Base-by-base conservation (phyloP, 2,888 invertebrate genomes). In the Drosophila nigricruria region DNA sequence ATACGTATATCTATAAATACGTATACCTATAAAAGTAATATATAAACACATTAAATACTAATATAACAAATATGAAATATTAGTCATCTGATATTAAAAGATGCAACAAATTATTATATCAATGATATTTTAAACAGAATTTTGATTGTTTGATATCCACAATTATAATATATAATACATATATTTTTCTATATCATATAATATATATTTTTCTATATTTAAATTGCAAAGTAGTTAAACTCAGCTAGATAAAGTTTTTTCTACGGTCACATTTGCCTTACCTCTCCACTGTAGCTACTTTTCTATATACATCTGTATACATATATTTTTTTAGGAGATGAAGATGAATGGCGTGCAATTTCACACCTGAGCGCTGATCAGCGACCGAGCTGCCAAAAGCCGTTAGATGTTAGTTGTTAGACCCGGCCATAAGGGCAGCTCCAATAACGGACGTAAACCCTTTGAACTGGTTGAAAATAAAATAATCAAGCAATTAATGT, bases 351-450 rank as follows among this genome's bases (percentile, higher is more conserved):
- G 38, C 58, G 43, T 59, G 77, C 82, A 90, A 90, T 91, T 88
- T 89, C 63, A 90, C 90, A 90, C 88, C 81, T 89, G 80, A 91
- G 43, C 66, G 77, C 67, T 73, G 85, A 81, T 73, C 69, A 70
- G 65, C 73, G 56, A 58, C 74, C 49, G 56, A 72, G 62, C 75
- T 81, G 87, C 59, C 84, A 67, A 38, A 68, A 61, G 43, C 57
- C 45, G 65, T 88, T 82, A 79, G 59, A 66, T 36, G 45, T 34
- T 52, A 23, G 20, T 32, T 42, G 42, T 20, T 56, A 30, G 20
- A n/a, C 20, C 34, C 16, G 27, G n/a, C 9, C 16, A 30, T 20
- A 42, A 25, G 65, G 71, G 45, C 49, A 61, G 16, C 34, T 57
- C 43, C 38, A 53, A 18, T 62, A 52, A 59, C 61, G 25, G 16